A percentile compares a stretch with the other conserved stretches of the same genome.
phyloP scores from a whole-genome alignment of 1,140 invertebrate genomes.

The Rhopalosiphum maidis region DNA sequence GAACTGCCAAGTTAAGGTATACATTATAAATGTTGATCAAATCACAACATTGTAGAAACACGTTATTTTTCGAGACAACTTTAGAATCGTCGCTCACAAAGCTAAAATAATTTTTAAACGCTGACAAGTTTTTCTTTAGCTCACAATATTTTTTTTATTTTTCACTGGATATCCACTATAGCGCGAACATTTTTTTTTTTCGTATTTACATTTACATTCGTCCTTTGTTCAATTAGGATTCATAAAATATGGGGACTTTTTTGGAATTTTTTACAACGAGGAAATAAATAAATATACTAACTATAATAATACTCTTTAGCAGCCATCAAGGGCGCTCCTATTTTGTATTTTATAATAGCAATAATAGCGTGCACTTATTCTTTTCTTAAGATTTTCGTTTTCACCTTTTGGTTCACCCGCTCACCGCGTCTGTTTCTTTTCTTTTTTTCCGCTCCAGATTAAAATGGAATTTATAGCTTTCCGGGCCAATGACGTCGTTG shows the following conservation, averaged over 20 bases:
- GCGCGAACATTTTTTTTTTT: neutral
- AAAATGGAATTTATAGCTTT: slow-evolving; percentile 54
- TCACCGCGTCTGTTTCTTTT: neutral
- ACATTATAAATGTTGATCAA: neutral
- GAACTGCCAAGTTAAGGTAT: neutral
- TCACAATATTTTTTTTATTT: neutral
- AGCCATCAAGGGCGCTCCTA: neutral
- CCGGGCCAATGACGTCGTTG: slow-evolving; percentile 42
- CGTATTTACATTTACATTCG: neutral
- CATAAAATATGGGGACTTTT: neutral
- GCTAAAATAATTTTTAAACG: too few relatives aligned
- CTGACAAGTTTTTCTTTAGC: neutral
- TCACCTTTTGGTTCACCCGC: slow-evolving; percentile 15
- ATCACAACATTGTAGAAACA: neutral
- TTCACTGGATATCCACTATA: neutral
- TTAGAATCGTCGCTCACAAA: too few relatives aligned
- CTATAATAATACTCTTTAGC: neutral
- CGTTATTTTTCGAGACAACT: too few relatives aligned
- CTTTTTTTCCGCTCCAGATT: slow-evolving; percentile 22
- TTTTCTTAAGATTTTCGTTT: slow-evolving; percentile 45
- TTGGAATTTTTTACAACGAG: neutral
- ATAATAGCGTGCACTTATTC: neutral
- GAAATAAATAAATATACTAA: neutral
- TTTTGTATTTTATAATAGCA: slow-evolving; percentile 20
- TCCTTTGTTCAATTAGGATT: neutral